These are phyloP conservation scores for Carapus acus DNA, from an alignment of 2,797 vertebrate genomes.

Conservation along the genomic window DNA sequence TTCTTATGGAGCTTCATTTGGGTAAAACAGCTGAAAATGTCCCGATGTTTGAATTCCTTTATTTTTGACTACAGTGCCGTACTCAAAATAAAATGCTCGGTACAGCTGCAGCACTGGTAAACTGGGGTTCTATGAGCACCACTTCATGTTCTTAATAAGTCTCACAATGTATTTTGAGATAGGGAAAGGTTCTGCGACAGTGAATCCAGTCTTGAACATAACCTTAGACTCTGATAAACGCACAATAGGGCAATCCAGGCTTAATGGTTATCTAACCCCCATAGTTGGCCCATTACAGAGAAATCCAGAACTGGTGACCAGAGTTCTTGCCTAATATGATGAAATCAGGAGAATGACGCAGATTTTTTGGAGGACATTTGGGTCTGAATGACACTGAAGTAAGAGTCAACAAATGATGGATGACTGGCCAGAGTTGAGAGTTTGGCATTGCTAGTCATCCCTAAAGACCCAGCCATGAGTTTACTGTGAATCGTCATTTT, in stretches of 20 bases:
- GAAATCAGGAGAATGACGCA: conserved; percentile 9
- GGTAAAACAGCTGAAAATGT: no score
- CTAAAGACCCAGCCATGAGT: no score
- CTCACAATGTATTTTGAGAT: not conserved
- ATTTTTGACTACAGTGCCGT: no score
- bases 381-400: not conserved
- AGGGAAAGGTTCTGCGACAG: conserved; percentile 6
- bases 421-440: not conserved
- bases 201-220: conserved; percentile 3
- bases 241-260: not conserved
- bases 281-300: conserved; percentile 20
- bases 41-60: no score
- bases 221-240: conserved; percentile 26
- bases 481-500: no score
- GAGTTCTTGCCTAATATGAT: conserved; percentile 21
- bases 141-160: no score
- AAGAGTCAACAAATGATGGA: not conserved
- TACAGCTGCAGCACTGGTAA: no score
- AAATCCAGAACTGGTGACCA: conserved; percentile 8
- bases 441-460: no score
- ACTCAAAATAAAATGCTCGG: no score
- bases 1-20: no score
- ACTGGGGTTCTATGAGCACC: no score
- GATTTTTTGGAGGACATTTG: conserved; percentile 18
- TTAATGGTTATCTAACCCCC: conserved; percentile 34